These are phyloP conservation scores for Sander lucioperca DNA, from an alignment of 2,113 vertebrate species.

Conservation along the genomic window DNA sequence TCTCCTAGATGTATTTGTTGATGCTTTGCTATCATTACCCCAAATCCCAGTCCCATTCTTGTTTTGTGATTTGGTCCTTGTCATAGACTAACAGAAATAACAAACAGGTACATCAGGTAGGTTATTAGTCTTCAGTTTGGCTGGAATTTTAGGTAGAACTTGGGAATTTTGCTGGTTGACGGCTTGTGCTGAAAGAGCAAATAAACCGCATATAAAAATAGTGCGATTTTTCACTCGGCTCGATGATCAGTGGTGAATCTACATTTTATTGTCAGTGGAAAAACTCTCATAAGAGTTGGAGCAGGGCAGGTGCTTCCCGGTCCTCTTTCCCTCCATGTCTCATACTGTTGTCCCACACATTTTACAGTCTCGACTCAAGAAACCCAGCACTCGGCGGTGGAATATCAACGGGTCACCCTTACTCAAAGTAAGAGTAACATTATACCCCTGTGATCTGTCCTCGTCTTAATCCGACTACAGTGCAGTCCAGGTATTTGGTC, in stretches of 20 bases:
- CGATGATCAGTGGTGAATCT: not conserved
- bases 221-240: not conserved
- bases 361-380: conserved; percentile 84
- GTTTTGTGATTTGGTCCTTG: conserved; percentile 58
- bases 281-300: not conserved
- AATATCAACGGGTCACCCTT: conserved; percentile 81
- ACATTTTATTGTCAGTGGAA: not conserved
- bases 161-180: not conserved
- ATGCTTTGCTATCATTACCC: conserved; percentile 10
- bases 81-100: conserved; percentile 73
- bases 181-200: not conserved
- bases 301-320: not conserved
- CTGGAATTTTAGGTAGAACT: not conserved
- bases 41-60: conserved; percentile 77
- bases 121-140: not conserved
- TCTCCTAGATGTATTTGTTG: conserved; percentile 13
- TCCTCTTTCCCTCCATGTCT: conserved; percentile 42
- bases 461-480: conserved; percentile 33
- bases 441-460: conserved; percentile 33
- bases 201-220: not conserved
- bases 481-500: conserved; percentile 45
- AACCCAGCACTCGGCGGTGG: conserved; percentile 79
- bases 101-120: conserved; percentile 32
- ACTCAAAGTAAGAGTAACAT: conserved; percentile 81
- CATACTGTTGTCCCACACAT: conserved; percentile 67